These are phyloP conservation scores for Scaeva pyrastri DNA, from an alignment of 2,888 invertebrate species.

Conservation along the genomic window DNA sequence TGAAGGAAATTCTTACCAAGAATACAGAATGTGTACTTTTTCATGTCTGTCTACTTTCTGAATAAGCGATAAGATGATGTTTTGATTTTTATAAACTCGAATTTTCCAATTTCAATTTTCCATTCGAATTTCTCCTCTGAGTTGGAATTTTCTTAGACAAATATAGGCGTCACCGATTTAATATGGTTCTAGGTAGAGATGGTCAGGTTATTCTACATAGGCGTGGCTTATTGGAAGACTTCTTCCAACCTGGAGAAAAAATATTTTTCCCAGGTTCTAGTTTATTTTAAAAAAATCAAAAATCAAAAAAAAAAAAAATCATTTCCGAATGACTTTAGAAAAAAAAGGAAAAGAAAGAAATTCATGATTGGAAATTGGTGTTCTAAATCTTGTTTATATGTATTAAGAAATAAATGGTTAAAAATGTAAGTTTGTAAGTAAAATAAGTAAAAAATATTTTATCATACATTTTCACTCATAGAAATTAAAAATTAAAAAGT, in stretches of 20 bases:
- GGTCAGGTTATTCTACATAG: not conserved
- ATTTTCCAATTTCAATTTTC: not conserved
- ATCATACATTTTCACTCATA: too few relatives aligned
- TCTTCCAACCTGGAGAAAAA: not conserved
- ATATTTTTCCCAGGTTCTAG: not conserved
- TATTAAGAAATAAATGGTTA: too few relatives aligned
- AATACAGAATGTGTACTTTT: constrained; percentile 48
- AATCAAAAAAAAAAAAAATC: too few relatives aligned
- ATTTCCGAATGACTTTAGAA: too few relatives aligned
- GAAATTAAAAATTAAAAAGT: too few relatives aligned
- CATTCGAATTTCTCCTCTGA: not conserved
- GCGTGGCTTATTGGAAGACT: not conserved
- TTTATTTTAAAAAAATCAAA: too few relatives aligned
- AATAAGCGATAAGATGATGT: not conserved
- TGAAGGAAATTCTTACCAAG: constrained; percentile 41
- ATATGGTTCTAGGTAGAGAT: not conserved
- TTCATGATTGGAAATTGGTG: too few relatives aligned
- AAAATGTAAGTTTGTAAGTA: too few relatives aligned
- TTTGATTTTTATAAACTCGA: constrained; percentile 26
- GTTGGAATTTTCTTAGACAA: not conserved
- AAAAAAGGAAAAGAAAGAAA: too few relatives aligned
- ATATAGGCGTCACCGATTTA: not conserved
- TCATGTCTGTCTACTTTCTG: constrained; percentile 59
- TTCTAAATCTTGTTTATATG: too few relatives aligned
- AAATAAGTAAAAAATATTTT: too few relatives aligned